Percentiles rank a stretch among this genome's conserved stretches.
Conservation (phyloP, 2,113 vertebrate genomes). For the Pleuronectes platessa region DNA sequence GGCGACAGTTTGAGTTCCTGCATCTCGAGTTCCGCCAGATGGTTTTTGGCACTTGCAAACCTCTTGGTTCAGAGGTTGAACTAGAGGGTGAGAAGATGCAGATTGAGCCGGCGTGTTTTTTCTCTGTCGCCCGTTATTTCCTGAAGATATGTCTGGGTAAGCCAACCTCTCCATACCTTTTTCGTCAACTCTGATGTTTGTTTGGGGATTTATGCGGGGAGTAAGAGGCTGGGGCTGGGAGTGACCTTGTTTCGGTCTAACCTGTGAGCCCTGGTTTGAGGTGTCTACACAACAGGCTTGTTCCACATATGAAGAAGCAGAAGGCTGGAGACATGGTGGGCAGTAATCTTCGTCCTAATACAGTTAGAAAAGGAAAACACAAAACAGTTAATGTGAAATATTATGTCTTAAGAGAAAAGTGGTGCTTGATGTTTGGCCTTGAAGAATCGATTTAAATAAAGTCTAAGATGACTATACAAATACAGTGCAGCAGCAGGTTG, state of each 20-base stretch:
- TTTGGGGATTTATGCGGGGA: neutral
- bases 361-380: neutral
- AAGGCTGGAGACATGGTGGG: slow-evolving; percentile 1
- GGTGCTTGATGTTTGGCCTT: neutral
- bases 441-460: neutral
- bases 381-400: neutral
- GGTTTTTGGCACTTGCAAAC: slow-evolving; percentile 35
- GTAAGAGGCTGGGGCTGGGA: neutral
- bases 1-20: slow-evolving; percentile 81
- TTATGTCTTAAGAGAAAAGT: no score
- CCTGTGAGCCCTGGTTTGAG: neutral
- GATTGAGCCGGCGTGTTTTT: slow-evolving; percentile 15
- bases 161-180: neutral
- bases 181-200: neutral
- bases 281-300: slow-evolving; percentile 2
- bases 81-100: slow-evolving; percentile 27
- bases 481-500: no score
- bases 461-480: no score
- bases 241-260: slow-evolving; percentile 4
- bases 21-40: slow-evolving; percentile 51
- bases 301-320: neutral
- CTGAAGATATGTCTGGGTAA: neutral
- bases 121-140: neutral
- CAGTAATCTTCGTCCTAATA: slow-evolving; percentile 48
- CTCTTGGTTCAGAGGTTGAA: slow-evolving; percentile 12